A percentile compares a stretch with the other conserved stretches of the same genome.
Evolutionary conservation across 2,113 vertebrate species (phyloP).

Genomic region (Psittacula cyanocephala): DNA sequence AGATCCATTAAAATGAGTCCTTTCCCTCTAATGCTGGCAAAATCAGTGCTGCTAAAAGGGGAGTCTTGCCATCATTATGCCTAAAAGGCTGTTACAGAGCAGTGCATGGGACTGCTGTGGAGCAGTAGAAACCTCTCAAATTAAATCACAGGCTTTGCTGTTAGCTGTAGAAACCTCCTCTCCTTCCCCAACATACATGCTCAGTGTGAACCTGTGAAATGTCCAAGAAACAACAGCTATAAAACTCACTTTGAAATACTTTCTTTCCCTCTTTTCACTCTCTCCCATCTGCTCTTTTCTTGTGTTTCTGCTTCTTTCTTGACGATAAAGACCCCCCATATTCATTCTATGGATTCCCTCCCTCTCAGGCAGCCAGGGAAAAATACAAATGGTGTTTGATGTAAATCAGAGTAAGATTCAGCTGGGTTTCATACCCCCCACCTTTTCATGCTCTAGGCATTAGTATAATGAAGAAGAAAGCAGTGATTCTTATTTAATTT

Average conservation of each 20-base stretch:
- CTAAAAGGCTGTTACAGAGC: neutral
- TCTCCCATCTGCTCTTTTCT: slow-evolving; percentile 12
- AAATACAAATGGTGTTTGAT: neutral
- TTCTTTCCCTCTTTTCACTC: neutral
- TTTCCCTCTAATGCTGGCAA: neutral
- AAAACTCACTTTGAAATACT: neutral
- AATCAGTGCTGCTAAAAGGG: neutral
- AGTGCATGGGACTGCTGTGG: neutral
- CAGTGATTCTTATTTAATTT: neutral
- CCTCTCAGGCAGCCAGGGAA: neutral
- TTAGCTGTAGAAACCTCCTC: neutral
- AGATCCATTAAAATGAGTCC: neutral
- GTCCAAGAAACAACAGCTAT: neutral
- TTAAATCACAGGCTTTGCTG: neutral
- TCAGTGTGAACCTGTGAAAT: neutral
- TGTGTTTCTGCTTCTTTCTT: neutral
- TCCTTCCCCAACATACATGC: neutral
- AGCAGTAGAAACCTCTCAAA: neutral
- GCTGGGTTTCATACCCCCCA: rapidly evolving
- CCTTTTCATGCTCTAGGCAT: neutral
- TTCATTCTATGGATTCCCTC: neutral
- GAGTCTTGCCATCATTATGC: neutral
- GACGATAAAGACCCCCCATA: neutral
- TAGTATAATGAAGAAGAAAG: neutral
- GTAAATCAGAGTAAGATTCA: slow-evolving; percentile 7